phyloP scores from a whole-genome alignment of 2,888 invertebrate genomes.

The Eristalinus aeneus region DNA sequence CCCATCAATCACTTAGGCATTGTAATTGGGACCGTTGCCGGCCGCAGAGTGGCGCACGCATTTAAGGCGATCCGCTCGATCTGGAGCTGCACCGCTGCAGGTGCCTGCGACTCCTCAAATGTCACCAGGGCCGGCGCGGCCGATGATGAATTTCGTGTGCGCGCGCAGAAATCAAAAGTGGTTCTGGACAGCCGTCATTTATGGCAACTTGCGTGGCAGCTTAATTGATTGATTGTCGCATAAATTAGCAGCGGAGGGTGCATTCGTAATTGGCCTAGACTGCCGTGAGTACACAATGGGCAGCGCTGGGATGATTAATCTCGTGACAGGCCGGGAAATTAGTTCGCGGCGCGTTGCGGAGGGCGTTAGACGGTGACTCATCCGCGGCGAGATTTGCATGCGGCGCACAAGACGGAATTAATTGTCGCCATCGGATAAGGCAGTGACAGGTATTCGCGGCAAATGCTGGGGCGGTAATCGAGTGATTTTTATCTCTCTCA shows the following conservation, averaged over 20 bases:
- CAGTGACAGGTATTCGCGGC: neutral
- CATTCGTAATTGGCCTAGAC: neutral
- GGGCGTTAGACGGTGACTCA: neutral
- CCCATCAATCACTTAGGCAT: constrained; percentile 61
- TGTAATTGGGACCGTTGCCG: constrained; percentile 50
- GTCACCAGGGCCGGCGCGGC: constrained; percentile 18
- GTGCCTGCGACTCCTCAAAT: constrained; percentile 50
- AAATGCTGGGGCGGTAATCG: neutral
- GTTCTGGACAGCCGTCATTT: constrained; percentile 65
- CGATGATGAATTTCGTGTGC: constrained; percentile 55
- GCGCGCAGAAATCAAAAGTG: constrained; percentile 56
- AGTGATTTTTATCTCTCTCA: neutral
- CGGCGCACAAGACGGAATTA: neutral
- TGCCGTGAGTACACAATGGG: neutral
- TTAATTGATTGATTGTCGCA: constrained; percentile 69
- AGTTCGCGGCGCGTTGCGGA: neutral
- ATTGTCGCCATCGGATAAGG: constrained; percentile 7
- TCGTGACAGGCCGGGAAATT: neutral
- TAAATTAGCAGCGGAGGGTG: constrained; percentile 44
- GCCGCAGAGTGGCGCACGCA: constrained; percentile 24
- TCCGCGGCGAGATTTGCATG: neutral
- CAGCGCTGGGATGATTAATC: neutral
- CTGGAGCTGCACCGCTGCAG: constrained; percentile 15
- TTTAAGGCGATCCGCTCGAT: constrained; percentile 40
- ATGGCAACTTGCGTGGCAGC: constrained; percentile 64